phyloP scores from a whole-genome alignment of 2,113 vertebrate genomes.

The Brachypteracias leptosomus region DNA sequence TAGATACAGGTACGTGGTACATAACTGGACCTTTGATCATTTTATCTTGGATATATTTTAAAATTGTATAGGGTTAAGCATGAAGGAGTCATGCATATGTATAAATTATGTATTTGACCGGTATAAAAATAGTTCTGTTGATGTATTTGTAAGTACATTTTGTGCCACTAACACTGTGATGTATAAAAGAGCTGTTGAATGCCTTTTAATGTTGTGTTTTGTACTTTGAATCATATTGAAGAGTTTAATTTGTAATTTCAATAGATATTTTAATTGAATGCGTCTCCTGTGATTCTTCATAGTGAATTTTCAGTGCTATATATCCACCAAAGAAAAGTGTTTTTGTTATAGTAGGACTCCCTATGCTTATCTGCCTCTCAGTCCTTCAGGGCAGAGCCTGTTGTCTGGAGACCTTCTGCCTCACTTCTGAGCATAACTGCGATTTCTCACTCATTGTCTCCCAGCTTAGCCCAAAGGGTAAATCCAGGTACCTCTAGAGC shows the following conservation, averaged over 20 bases:
- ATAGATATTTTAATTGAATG: constrained; percentile 77
- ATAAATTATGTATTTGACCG: constrained; percentile 59
- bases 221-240: constrained; percentile 70
- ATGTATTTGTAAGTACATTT: constrained; percentile 75
- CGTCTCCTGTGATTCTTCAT: constrained; percentile 47
- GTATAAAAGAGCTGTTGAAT: constrained; percentile 75
- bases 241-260: constrained; percentile 77
- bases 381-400: not conserved
- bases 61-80: constrained; percentile 74
- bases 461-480: not conserved
- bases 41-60: constrained; percentile 62
- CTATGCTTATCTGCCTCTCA: not conserved
- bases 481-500: not conserved
- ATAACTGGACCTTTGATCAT: constrained; percentile 42
- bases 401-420: not conserved
- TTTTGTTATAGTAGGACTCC: not conserved
- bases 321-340: not conserved
- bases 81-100: constrained; percentile 71
- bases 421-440: not conserved
- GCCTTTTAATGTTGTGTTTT: constrained; percentile 79
- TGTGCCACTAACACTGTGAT: constrained; percentile 92
- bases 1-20: constrained; percentile 26
- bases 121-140: constrained; percentile 63
- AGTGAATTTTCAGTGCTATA: not conserved
- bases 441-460: not conserved